Percentiles rank a stretch among this genome's conserved stretches.
Conservation (phyloP, 2,888 invertebrate genomes). For the Crocallis elinguaria region DNA sequence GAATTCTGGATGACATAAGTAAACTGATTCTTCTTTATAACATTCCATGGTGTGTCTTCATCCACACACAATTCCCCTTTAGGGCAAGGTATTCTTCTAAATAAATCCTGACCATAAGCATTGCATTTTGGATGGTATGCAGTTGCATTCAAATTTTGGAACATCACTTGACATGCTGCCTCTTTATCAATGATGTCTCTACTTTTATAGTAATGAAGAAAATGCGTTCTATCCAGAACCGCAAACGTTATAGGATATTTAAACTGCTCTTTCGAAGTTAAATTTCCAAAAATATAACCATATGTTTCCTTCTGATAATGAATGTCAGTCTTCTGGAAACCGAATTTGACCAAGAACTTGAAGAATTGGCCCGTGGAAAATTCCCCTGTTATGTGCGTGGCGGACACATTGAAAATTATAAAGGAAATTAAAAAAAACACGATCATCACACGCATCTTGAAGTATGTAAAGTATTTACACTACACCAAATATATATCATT, state of each 20-base stretch:
- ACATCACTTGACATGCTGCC: slow-evolving; percentile 93
- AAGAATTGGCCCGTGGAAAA: slow-evolving; percentile 89
- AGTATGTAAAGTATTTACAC: slow-evolving; percentile 20
- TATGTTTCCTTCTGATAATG: slow-evolving; percentile 93
- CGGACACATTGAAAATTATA: slow-evolving; percentile 54
- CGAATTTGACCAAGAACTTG: slow-evolving; percentile 97
- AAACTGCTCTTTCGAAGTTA: slow-evolving; percentile 89
- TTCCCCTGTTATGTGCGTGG: slow-evolving; percentile 72
- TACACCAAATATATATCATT: slow-evolving; percentile 15
- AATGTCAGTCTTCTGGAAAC: slow-evolving; percentile 97
- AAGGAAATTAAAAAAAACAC: slow-evolving; percentile 58
- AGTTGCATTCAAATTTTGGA: slow-evolving; percentile 90
- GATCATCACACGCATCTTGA: slow-evolving; percentile 66
- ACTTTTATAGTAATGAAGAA: slow-evolving; percentile 95
- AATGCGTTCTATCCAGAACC: slow-evolving; percentile 95
- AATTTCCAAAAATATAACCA: slow-evolving; percentile 98
- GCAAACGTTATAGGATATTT: slow-evolving; percentile 91
- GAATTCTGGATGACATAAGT: slow-evolving; percentile 96
- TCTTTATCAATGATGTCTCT: slow-evolving; percentile 86
- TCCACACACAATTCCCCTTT: slow-evolving; percentile 91
- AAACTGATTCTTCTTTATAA: slow-evolving; percentile 95
- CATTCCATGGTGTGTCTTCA: slow-evolving; percentile 93
- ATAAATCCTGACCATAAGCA: slow-evolving; percentile 89
- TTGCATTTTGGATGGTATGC: slow-evolving; percentile 95
- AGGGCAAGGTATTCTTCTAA: slow-evolving; percentile 94